Evolutionary conservation across 2,888 invertebrate species (phyloP).

Genomic region (Teinopalpus imperialis): DNA sequence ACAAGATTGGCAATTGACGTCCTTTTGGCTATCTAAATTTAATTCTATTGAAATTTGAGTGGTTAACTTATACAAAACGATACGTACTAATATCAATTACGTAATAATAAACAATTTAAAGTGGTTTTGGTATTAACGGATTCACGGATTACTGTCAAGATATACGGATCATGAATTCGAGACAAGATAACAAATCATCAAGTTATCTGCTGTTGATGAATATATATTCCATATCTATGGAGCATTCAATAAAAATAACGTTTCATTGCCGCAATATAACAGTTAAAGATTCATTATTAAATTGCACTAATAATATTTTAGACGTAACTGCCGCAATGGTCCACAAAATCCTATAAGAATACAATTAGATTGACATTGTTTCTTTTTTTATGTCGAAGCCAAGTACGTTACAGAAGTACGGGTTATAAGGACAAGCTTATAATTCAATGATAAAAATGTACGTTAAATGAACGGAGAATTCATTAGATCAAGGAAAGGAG

Average conservation of each 20-base stretch:
- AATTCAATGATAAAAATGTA: not conserved
- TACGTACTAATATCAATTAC: not conserved
- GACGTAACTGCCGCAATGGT: too few relatives aligned
- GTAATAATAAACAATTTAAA: conserved; percentile 16
- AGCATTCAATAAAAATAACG: not conserved
- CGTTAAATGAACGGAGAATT: too few relatives aligned
- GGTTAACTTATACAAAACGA: too few relatives aligned
- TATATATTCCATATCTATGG: not conserved
- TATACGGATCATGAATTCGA: not conserved
- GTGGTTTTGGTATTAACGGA: not conserved
- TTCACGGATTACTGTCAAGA: conserved; percentile 14
- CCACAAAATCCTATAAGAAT: not conserved
- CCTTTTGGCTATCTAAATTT: too few relatives aligned
- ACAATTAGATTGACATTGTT: not conserved
- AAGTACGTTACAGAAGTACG: not conserved
- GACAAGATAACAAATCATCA: conserved; percentile 3
- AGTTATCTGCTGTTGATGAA: conserved; percentile 5
- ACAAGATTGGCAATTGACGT: too few relatives aligned
- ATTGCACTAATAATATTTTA: too few relatives aligned
- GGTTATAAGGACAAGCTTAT: not conserved
- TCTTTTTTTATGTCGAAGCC: not conserved
- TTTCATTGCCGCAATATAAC: too few relatives aligned
- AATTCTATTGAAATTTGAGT: too few relatives aligned
- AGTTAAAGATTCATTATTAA: too few relatives aligned
- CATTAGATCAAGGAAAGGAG: too few relatives aligned